Evolutionary conservation across 2,113 vertebrate species (phyloP), one percentile per base, ranked within the genome.

Genomic region (Amia ocellicauda): DNA sequence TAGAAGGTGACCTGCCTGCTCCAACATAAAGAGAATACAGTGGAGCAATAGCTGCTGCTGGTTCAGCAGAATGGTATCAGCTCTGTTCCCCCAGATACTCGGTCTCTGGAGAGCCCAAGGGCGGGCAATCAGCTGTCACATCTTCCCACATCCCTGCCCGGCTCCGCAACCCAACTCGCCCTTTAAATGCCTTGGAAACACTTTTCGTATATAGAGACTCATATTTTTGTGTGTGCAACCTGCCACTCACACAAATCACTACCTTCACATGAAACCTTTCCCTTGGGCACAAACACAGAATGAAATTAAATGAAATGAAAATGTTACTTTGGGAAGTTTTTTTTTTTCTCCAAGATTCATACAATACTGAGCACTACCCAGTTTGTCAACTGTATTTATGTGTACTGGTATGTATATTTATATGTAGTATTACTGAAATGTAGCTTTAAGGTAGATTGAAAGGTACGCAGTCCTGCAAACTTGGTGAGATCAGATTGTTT

Each of bases 1-100:
- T 81, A 86, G 83, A 88, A 89, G 87, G 87, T 87, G 86, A 88
- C 86, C 86, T 81, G 81, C 68, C 74, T 86, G 83, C 83, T 87
- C 83, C 80, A 77, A 79, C 76, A 85, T 83, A 84, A 84, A 88
- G 76, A 79, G 68, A 68, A 73, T 72, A 80, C 69, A 81, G 71
- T 11, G 11, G 55, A 11, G 31, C 31, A 36, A 36, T 11, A 7
- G 31, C 71, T 70, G 78, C 76, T 90, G 88, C 88, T 88, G 85
- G 67, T 82, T 89, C 88, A 90, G 87, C 88, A 89, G 70, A 88
- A 87, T 83, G 74, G 53, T 76, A 84, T 80, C 75, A 47, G 75
- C 79, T 82, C 77, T 28, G 58, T 58, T 51, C 28, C 63, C 72
- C 74, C 62, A 78, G 74, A 61, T 66, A 63, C 54, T 67, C 72